Percentiles rank a stretch among this genome's conserved stretches.
These are phyloP conservation scores for Alouatta palliata DNA, from an alignment of 2,113 vertebrate species.

Conservation along the genomic window DNA sequence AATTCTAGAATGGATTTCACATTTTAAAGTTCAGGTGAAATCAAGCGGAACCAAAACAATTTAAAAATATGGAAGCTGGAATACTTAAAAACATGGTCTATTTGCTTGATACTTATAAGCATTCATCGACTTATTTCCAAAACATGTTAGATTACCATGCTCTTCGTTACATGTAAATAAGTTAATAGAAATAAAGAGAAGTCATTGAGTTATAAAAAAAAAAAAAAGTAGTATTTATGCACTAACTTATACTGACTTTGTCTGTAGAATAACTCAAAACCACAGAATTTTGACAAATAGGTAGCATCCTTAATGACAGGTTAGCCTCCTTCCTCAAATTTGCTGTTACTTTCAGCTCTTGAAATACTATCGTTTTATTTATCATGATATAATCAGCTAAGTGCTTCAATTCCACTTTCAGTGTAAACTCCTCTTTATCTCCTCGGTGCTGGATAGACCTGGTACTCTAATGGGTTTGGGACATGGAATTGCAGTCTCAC, in stretches of 20 bases:
- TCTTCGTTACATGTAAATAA: neutral
- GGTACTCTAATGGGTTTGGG: neutral
- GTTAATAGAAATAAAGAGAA: neutral
- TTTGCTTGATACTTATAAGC: neutral
- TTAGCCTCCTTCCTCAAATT: neutral
- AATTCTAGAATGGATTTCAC: slow-evolving; percentile 72
- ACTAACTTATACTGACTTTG: neutral
- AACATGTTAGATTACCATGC: neutral
- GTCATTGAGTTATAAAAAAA: neutral
- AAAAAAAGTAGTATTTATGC: neutral
- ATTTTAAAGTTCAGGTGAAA: slow-evolving; percentile 78
- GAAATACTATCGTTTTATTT: neutral
- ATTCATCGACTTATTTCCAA: slow-evolving; percentile 19
- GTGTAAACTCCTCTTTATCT: neutral
- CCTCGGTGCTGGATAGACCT: neutral
- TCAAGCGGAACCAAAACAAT: slow-evolving; percentile 76
- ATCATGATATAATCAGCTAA: neutral
- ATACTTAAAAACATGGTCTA: slow-evolving; percentile 66
- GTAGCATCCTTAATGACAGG: neutral
- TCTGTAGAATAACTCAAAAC: neutral
- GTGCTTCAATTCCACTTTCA: neutral
- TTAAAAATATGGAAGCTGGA: slow-evolving; percentile 70
- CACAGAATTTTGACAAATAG: neutral
- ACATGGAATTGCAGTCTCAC: rapidly evolving
- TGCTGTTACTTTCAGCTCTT: neutral